These are phyloP conservation scores for Pyxicephalus adspersus DNA, from an alignment of 2,113 vertebrate genomes.

Conservation along the genomic window DNA sequence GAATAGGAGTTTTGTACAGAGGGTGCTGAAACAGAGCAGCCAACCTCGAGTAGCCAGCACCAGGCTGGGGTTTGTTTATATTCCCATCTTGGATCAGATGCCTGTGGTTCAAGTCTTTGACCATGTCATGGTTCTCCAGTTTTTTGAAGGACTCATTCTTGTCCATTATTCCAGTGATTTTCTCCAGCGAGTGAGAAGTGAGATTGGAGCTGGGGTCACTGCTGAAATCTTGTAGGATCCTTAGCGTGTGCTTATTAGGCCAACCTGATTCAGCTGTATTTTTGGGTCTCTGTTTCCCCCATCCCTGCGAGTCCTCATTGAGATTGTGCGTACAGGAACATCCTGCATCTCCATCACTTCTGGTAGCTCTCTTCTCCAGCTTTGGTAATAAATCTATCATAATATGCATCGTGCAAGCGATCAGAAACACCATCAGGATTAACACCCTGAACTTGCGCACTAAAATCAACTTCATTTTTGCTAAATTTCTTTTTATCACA, in stretches of 20 bases:
- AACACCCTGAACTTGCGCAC: slow-evolving; percentile 90
- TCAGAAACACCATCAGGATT: slow-evolving; percentile 87
- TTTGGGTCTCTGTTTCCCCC: slow-evolving; percentile 66
- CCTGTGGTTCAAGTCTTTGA: slow-evolving; percentile 25
- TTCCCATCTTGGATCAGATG: slow-evolving; percentile 61
- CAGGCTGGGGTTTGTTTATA: slow-evolving; percentile 61
- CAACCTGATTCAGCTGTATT: slow-evolving; percentile 78
- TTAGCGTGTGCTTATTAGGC: slow-evolving; percentile 91
- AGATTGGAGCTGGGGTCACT: slow-evolving; percentile 89
- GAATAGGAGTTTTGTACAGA: slow-evolving; percentile 76
- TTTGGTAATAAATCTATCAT: slow-evolving; percentile 90
- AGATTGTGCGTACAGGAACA: slow-evolving; percentile 82
- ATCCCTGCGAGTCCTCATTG: slow-evolving; percentile 50
- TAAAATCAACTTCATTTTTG: slow-evolving; percentile 86
- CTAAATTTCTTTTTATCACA: slow-evolving; percentile 25
- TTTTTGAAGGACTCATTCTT: slow-evolving; percentile 54
- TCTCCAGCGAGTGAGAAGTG: slow-evolving; percentile 83
- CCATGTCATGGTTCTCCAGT: background rate
- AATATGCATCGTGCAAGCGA: slow-evolving; percentile 94
- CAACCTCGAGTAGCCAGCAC: slow-evolving; percentile 71
- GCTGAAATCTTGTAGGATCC: slow-evolving; percentile 92
- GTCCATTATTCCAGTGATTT: slow-evolving; percentile 64
- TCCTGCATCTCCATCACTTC: slow-evolving; percentile 64
- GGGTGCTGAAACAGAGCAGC: slow-evolving; percentile 84
- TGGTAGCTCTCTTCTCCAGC: slow-evolving; percentile 79